Percentiles rank a stretch among this genome's conserved stretches.
Evolutionary conservation across 2,797 vertebrate genomes (phyloP).

Genomic region (Alfaro cultratus): DNA sequence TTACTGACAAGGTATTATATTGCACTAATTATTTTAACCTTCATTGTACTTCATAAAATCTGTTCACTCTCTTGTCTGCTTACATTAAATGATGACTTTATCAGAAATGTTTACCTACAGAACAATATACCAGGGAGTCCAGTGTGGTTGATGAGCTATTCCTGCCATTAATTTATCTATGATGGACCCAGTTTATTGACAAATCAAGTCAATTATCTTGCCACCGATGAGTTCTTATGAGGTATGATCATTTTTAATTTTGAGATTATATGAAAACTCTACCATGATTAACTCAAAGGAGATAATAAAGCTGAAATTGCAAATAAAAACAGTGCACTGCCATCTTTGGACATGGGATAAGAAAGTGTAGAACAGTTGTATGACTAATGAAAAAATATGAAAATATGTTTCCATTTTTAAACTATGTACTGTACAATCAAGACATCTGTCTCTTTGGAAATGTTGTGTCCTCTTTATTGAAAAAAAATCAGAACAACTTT

Average conservation of each 20-base stretch:
- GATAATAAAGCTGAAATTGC: background rate
- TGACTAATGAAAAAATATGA: background rate
- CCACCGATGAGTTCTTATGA: background rate
- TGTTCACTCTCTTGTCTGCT: background rate
- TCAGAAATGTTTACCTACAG: background rate
- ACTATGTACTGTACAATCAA: background rate
- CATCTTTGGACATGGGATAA: background rate
- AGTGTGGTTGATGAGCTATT: background rate
- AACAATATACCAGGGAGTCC: background rate
- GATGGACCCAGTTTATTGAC: background rate
- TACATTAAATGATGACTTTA: background rate
- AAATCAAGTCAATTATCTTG: background rate
- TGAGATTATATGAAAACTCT: background rate
- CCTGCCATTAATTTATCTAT: background rate
- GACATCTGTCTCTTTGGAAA: background rate
- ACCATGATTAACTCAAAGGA: background rate
- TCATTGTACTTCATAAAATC: background rate
- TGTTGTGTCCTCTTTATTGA: background rate
- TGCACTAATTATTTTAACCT: background rate
- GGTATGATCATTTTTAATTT: background rate
- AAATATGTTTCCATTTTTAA: background rate
- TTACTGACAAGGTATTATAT: background rate
- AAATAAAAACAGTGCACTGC: background rate
- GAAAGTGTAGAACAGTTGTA: background rate
- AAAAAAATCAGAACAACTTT: background rate